Conservation (phyloP, 2,888 invertebrate genomes). For the Petrolisthes manimaculis region DNA sequence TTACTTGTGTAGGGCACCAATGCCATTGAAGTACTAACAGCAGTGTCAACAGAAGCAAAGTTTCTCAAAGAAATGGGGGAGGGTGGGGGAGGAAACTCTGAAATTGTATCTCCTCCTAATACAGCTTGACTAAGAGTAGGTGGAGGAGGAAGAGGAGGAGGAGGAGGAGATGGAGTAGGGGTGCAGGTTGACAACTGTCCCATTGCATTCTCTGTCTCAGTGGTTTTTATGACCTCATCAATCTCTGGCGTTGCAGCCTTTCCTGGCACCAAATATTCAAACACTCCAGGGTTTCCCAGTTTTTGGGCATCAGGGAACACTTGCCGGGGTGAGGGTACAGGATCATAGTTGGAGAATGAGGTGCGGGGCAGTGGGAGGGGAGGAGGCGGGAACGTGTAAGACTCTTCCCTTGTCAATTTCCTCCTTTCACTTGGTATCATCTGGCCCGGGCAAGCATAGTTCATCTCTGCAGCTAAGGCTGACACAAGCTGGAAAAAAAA, state of each 20-base stretch:
- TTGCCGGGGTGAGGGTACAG: constrained; percentile 18
- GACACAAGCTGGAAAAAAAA: constrained; percentile 29
- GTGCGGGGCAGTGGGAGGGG: constrained; percentile 1
- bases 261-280: background rate
- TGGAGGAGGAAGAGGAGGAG: background rate
- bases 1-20: no score
- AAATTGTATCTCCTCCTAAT: background rate
- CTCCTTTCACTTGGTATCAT: background rate
- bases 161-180: background rate
- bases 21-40: no score
- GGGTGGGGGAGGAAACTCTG: background rate
- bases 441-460: background rate
- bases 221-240: no score
- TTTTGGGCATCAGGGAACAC: background rate
- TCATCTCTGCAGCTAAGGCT: constrained; percentile 30
- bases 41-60: no score
- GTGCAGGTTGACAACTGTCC: background rate
- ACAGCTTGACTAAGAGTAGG: background rate
- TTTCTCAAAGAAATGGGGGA: background rate
- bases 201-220: no score
- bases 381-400: constrained; percentile 30
- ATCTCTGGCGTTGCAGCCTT: no score
- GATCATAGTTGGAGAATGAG: background rate
- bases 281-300: background rate
- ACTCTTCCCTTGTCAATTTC: background rate